Conservation (phyloP, 1,140 invertebrate genomes). For the Drosophila takahashii region DNA sequence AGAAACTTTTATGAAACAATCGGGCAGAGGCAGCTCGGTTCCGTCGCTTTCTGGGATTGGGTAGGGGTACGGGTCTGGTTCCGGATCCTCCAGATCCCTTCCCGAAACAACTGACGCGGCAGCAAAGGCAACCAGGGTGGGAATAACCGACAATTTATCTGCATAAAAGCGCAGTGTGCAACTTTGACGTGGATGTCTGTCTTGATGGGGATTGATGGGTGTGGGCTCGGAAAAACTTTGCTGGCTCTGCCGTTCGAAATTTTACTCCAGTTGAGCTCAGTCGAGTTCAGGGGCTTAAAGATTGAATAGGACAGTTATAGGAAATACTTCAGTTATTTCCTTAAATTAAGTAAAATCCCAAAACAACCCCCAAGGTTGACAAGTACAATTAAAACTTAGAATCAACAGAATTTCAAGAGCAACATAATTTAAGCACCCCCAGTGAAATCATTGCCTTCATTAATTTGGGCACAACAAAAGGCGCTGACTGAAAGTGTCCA, state of each 20-base stretch:
- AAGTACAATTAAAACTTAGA: constrained; percentile 57
- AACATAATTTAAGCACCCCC: constrained; percentile 43
- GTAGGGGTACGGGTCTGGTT: constrained; percentile 12
- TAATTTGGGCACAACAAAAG: constrained; percentile 64
- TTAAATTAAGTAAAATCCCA: neutral
- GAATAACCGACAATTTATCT: constrained; percentile 80
- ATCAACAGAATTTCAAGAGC: constrained; percentile 50
- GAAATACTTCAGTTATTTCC: neutral
- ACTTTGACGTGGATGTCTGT: constrained; percentile 73
- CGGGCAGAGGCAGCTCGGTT: constrained; percentile 57
- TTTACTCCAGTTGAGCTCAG: constrained; percentile 15
- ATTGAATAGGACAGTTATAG: constrained; percentile 11
- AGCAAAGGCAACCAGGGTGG: constrained; percentile 39
- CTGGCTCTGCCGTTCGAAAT: constrained; percentile 52
- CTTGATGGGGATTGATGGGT: constrained; percentile 75
- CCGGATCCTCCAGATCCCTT: constrained; percentile 31
- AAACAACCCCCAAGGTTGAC: constrained; percentile 7
- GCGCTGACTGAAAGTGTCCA: constrained; percentile 26
- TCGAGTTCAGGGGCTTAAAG: constrained; percentile 17
- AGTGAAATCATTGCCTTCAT: constrained; percentile 42
- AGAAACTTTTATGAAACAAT: constrained; percentile 81
- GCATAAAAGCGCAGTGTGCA: constrained; percentile 82
- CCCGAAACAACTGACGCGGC: constrained; percentile 56
- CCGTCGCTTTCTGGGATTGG: neutral
- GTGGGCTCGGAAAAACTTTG: constrained; percentile 66